Evolutionary conservation across 2,113 vertebrate genomes (phyloP).

Genomic region (Mastomys natalensis): DNA sequence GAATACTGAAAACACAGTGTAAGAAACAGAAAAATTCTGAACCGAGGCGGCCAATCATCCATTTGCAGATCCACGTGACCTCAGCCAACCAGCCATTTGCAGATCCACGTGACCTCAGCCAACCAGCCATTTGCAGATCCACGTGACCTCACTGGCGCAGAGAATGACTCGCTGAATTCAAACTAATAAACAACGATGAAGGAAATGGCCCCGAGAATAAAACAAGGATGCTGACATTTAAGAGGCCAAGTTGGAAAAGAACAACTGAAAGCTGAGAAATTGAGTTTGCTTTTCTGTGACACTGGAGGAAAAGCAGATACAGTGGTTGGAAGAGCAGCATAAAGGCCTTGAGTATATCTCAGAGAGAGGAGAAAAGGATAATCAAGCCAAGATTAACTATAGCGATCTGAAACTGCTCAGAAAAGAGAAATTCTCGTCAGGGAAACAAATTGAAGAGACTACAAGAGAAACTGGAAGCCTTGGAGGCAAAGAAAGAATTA

Average conservation of each 20-base stretch:
- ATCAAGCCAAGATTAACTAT: slow-evolving; percentile 90
- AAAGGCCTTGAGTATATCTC: slow-evolving; percentile 87
- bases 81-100: slow-evolving; percentile 89
- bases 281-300: slow-evolving; percentile 42
- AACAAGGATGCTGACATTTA: slow-evolving; percentile 90
- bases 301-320: slow-evolving; percentile 88
- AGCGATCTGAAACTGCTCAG: slow-evolving; percentile 92
- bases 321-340: slow-evolving; percentile 94
- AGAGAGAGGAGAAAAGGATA: slow-evolving; percentile 91
- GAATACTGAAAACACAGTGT: slow-evolving; percentile 90
- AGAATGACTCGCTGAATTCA: slow-evolving; percentile 88
- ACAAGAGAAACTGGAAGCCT: slow-evolving; percentile 91
- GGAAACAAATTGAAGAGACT: slow-evolving; percentile 93
- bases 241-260: slow-evolving; percentile 89
- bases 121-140: slow-evolving; percentile 89
- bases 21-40: slow-evolving; percentile 89
- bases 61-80: not conserved
- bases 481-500: slow-evolving; percentile 95
- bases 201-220: slow-evolving; percentile 86
- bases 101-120: slow-evolving; percentile 79
- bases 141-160: slow-evolving; percentile 88
- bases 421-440: slow-evolving; percentile 92
- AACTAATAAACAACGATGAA: slow-evolving; percentile 88
- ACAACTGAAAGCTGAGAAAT: slow-evolving; percentile 90
- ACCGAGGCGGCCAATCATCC: slow-evolving; percentile 84